Evolutionary conservation across 2,888 invertebrate species (phyloP).

Genomic region (Tachystola acroxantha): DNA sequence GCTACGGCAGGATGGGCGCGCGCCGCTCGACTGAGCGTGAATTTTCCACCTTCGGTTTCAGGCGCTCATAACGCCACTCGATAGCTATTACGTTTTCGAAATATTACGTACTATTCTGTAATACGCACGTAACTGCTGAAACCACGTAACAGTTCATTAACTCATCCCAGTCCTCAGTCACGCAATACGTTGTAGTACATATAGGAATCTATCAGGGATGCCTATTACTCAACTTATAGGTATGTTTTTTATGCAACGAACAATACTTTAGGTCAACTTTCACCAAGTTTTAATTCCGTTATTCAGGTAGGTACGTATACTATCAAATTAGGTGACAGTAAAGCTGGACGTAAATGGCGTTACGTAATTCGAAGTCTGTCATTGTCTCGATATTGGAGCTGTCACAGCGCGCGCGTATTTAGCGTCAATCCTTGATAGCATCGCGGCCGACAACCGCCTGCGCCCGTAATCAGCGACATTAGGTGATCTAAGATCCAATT

Average conservation of each 20-base stretch:
- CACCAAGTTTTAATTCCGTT: conserved; percentile 36
- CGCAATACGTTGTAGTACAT: too few relatives aligned
- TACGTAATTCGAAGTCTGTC: conserved; percentile 62
- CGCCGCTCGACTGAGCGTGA: conserved; percentile 65
- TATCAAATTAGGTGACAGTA: conserved; percentile 43
- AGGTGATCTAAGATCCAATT: conserved; percentile 53
- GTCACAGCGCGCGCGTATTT: conserved; percentile 71
- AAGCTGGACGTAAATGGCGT: conserved; percentile 57
- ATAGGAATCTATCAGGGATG: conserved; percentile 3
- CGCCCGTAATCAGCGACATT: conserved; percentile 55
- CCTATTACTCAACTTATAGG: conserved; percentile 3
- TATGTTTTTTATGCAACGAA: conserved; percentile 8
- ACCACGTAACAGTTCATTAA: conserved; percentile 32
- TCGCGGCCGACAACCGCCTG: conserved; percentile 38
- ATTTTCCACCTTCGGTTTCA: conserved; percentile 75
- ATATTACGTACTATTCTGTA: conserved; percentile 71
- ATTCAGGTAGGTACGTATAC: neutral
- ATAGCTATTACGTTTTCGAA: conserved; percentile 70
- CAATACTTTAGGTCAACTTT: conserved; percentile 30
- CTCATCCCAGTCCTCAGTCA: conserved; percentile 17
- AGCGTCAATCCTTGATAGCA: conserved; percentile 74
- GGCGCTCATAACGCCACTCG: conserved; percentile 61
- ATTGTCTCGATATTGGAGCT: conserved; percentile 72
- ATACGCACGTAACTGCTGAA: conserved; percentile 59
- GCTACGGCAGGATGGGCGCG: conserved; percentile 16